Base-by-base conservation (phyloP, 92 coral and sea anemone genomes). In the Zoanthus gigantus region DNA sequence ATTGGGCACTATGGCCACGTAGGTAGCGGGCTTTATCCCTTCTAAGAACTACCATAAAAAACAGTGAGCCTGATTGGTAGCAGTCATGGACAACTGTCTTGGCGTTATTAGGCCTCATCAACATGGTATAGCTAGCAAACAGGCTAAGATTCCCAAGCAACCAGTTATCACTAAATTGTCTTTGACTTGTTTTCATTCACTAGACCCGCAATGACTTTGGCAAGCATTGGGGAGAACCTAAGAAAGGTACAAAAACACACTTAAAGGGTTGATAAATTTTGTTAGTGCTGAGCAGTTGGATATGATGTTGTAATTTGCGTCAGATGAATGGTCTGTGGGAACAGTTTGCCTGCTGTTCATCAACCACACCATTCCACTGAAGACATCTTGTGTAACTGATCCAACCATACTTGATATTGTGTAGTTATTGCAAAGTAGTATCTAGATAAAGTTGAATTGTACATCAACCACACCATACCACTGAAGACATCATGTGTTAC, bases 181-280 rank as follows among this genome's bases (percentile, higher is more conserved):
- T 44, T 72, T 54, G 14, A 42, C 14, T n/a, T 56, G 14, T 86
- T 32, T 44, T 28, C 14, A 45, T 79, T 53, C 66, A 63, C 65
- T 66, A 87, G 85, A 72, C 88, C 92, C 31, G 77, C 76, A 18
- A 73, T 94, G 84, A 90, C 91, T 46, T 76, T 94, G 84, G 85
- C 91, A 56, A 90, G 87, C 30, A 86, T 94, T 81, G 99, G 98
- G 31, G 96, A 95, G 89, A 90, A 86, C 65, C 85, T 97, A 11
- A 85, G 90, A 78, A 97, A 89, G 95, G 99, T 96, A 72, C n/a
- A 83, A n/a, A 9, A 44, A 13, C 23, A 54, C 30, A 47, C 29
- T 23, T 0, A 67, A 45, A 45, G 71, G 6, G 13, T 10, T 14
- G 6, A 3, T 74, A 5, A 53, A 15, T 31, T 72, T 72, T 72